Evolutionary conservation across 2,888 invertebrate species (phyloP), one percentile per base, ranked within the genome.

Genomic region (Tetragonisca angustula): DNA sequence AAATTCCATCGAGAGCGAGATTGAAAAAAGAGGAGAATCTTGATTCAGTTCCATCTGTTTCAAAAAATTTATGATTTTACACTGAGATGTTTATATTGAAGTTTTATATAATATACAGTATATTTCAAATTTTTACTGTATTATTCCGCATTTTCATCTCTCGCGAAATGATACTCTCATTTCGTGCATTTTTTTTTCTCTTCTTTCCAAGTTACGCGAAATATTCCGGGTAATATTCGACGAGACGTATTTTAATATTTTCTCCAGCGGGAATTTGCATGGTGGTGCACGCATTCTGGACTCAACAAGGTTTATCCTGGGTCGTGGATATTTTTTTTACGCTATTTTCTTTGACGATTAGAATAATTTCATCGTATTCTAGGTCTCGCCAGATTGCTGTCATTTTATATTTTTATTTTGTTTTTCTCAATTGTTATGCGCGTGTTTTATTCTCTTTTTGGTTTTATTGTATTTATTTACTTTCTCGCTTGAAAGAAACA

Each of bases 331-430:
- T 50, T 50, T 68, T 50, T 68, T 32, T 68, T 68, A 36, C 11
- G 50, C 24, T 21, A 50, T 68, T 50, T 68, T 50, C 32, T 21
- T 52, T 21, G 52, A 52, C 32, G 54, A 69, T 69, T 69, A 69
- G 52, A n/a, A 15, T 32, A 54, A 69, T 69, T 32, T 32, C 52
- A 15, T 32, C 54, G 21, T 32, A 15, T 54, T 6, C 21, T 32
- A 50, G 19, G 19, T 19, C 11, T 27, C 50, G 24, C 27, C 2
- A 24, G 13, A 49, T 24, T 13, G 24, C 19, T 50, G 27, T 50
- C 13, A 27, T 27, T 50, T 17, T 11, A 1, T 11, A 21, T 21
- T 27, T 68, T 24, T 36, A 3, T 36, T 13, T 43, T 2, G n/a
- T 5, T 2, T 13, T 36, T 5, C 13, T 32, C 17, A 17, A 9